Conservation (phyloP, 2,113 vertebrate species). For the Plecturocebus donacophilus region DNA sequence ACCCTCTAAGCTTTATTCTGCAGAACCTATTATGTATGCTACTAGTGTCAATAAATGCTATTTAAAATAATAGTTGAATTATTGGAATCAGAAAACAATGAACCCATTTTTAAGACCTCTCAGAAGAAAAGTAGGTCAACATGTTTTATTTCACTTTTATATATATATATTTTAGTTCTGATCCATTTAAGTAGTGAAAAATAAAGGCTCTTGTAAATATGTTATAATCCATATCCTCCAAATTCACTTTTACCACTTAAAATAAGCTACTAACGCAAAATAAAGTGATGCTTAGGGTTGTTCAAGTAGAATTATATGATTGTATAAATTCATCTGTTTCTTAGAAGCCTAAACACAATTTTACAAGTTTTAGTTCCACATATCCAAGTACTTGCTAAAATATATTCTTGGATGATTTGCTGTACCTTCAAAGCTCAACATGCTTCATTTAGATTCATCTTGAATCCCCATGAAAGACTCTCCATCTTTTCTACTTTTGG, state of each 20-base stretch:
- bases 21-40: not conserved
- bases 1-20: not conserved
- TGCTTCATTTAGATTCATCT: not conserved
- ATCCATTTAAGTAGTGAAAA: not conserved
- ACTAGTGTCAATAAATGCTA: not conserved
- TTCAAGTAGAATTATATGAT: not conserved
- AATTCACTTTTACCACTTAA: not conserved
- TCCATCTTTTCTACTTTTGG: not conserved
- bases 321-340: not conserved
- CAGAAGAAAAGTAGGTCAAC: not conserved
- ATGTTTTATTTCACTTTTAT: not conserved
- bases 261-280: not conserved
- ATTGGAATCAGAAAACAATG: not conserved
- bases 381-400: not conserved
- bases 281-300: not conserved
- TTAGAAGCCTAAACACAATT: not conserved
- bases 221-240: not conserved
- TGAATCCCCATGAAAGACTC: not conserved
- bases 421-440: not conserved
- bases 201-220: not conserved
- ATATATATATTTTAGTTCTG: not conserved
- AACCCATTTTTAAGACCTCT: not conserved
- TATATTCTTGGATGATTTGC: not conserved
- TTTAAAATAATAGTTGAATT: not conserved
- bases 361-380: not conserved